Evolutionary conservation across 2,113 vertebrate genomes (phyloP).

Genomic region (Archocentrus centrarchus): DNA sequence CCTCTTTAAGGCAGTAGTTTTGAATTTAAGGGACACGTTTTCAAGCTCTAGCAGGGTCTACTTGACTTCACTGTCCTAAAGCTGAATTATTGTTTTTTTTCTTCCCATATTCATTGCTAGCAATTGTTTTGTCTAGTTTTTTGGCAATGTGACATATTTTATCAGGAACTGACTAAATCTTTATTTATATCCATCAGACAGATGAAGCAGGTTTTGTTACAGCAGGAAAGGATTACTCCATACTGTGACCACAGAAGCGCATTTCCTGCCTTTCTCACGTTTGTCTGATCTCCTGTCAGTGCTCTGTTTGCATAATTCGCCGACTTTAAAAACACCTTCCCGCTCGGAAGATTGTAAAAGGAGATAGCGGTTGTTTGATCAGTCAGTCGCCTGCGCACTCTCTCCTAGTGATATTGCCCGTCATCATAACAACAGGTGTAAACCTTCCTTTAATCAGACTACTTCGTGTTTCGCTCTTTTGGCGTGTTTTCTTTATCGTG

Average conservation of each 20-base stretch:
- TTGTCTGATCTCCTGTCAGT: constrained; percentile 22
- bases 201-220: background rate
- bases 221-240: background rate
- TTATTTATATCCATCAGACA: background rate
- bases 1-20: constrained; percentile 24
- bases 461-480: background rate
- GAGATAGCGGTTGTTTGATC: constrained; percentile 17
- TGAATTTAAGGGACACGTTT: constrained; percentile 16
- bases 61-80: background rate
- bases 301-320: constrained; percentile 16
- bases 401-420: constrained; percentile 12
- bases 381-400: background rate
- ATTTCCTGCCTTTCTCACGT: background rate
- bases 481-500: constrained; percentile 15
- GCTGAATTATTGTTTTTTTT: constrained; percentile 1
- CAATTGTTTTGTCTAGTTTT: background rate
- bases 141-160: background rate
- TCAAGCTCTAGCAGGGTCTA: background rate
- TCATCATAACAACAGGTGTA: constrained; percentile 23
- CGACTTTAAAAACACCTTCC: background rate
- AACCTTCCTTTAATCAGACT: constrained; percentile 10
- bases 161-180: background rate
- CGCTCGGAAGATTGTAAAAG: constrained; percentile 11
- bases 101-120: background rate
- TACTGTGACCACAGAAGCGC: background rate